phyloP scores from a whole-genome alignment of 2,888 invertebrate genomes.

The Drosophila buzzatii region DNA sequence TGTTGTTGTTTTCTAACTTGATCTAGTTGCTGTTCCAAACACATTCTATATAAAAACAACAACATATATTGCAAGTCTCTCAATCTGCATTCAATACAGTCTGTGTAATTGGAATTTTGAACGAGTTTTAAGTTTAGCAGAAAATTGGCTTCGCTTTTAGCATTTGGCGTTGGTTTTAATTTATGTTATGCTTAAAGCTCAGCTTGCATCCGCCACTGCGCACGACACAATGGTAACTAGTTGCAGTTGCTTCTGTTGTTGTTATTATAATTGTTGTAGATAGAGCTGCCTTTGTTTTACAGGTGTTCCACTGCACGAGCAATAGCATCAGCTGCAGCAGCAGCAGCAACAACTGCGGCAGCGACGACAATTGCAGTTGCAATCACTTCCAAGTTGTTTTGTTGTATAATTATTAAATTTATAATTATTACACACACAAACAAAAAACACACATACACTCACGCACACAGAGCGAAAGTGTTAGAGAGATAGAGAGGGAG shows the following conservation, averaged over 20 bases:
- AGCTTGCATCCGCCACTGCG: conserved; percentile 63
- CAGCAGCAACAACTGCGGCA: conserved; percentile 23
- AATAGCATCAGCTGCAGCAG: conserved; percentile 37
- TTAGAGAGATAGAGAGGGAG: conserved; percentile 23
- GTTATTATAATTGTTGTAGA: conserved; percentile 47
- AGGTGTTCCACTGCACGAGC: conserved; percentile 78
- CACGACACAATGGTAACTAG: conserved; percentile 59
- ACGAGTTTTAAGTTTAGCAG: conserved; percentile 62
- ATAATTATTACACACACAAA: conserved; percentile 65
- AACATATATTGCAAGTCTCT: conserved; percentile 39
- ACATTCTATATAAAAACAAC: conserved; percentile 30
- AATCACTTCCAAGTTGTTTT: conserved; percentile 68
- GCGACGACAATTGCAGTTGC: conserved; percentile 45
- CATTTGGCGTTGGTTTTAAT: conserved; percentile 39
- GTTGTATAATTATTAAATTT: conserved; percentile 79
- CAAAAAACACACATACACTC: conserved; percentile 22
- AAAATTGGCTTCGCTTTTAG: conserved; percentile 38
- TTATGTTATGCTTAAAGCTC: conserved; percentile 52
- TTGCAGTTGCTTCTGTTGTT: conserved; percentile 11
- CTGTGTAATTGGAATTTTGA: conserved; percentile 63
- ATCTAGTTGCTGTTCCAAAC: conserved; percentile 39
- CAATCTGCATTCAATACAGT: conserved; percentile 11
- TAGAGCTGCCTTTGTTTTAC: conserved; percentile 71
- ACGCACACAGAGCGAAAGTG: conserved; percentile 27
- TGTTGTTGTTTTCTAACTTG: conserved; percentile 51